These are phyloP conservation scores for Poecilia picta DNA, from an alignment of 2,797 vertebrate genomes.

Conservation along the genomic window DNA sequence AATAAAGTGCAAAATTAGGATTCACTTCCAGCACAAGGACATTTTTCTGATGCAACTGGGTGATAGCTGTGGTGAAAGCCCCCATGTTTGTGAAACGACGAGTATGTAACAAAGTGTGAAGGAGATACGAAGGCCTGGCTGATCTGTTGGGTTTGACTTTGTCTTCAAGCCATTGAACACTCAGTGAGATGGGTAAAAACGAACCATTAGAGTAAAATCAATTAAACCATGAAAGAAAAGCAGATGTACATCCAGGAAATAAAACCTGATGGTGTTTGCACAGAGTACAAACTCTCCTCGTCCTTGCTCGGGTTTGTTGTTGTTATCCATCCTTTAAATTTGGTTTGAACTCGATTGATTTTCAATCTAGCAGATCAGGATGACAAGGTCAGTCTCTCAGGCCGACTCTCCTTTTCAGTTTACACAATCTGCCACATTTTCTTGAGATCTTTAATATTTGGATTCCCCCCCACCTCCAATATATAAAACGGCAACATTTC, in stretches of 20 bases:
- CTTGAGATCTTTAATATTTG: background rate
- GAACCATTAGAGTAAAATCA: constrained; percentile 44
- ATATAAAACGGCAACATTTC: no score
- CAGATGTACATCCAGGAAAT: constrained; percentile 49
- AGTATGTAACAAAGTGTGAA: constrained; percentile 13
- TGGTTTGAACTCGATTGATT: constrained; percentile 26
- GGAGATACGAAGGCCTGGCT: constrained; percentile 2
- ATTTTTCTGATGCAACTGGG: background rate
- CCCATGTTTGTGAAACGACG: constrained; percentile 17
- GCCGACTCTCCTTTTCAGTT: background rate
- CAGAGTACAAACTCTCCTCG: constrained; percentile 16
- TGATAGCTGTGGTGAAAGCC: background rate
- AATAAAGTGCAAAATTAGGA: background rate
- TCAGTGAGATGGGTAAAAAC: constrained; percentile 21
- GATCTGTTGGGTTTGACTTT: constrained; percentile 23
- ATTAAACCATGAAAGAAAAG: constrained; percentile 25
- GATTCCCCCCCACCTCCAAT: no score
- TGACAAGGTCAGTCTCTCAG: constrained; percentile 2
- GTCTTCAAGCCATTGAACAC: constrained; percentile 25
- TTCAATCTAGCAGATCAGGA: constrained; percentile 5
- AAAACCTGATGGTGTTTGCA: constrained; percentile 26
- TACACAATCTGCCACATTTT: background rate
- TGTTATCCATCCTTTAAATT: constrained; percentile 18
- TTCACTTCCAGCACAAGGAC: background rate
- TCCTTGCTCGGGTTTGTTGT: constrained; percentile 15